Percentiles rank a stretch among this genome's conserved stretches.
phyloP scores from a whole-genome alignment of 2,888 invertebrate genomes.

The Willowsia nigromaculata region DNA sequence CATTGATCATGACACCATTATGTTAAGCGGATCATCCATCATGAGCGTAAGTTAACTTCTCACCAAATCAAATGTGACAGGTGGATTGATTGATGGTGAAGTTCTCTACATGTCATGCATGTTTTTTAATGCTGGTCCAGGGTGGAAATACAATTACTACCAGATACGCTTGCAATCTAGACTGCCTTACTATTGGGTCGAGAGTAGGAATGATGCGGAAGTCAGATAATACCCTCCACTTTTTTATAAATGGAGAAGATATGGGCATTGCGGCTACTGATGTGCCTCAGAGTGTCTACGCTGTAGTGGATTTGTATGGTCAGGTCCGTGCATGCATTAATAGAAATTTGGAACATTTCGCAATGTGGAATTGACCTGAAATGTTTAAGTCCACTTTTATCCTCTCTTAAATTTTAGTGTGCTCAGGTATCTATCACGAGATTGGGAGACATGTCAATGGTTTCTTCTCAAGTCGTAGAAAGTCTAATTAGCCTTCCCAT shows the following conservation, averaged over 20 bases:
- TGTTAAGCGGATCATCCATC: constrained; percentile 93
- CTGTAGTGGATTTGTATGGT: constrained; percentile 90
- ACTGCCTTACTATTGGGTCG: constrained; percentile 88
- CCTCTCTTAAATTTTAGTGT: constrained; percentile 84
- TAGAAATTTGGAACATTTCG: neutral
- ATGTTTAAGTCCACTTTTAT: neutral
- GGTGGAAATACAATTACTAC: constrained; percentile 92
- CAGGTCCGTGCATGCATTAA: constrained; percentile 15
- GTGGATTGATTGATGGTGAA: constrained; percentile 23
- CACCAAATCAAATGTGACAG: constrained; percentile 16
- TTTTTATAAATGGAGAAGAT: constrained; percentile 91
- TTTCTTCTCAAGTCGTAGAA: constrained; percentile 79
- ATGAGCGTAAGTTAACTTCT: constrained; percentile 84
- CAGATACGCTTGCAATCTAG: constrained; percentile 92
- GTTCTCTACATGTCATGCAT: neutral
- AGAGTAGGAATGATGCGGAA: constrained; percentile 93
- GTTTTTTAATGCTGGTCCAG: too few species aligned
- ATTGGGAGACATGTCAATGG: constrained; percentile 79
- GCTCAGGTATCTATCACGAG: constrained; percentile 87
- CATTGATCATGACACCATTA: constrained; percentile 94
- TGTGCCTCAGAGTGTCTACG: constrained; percentile 89
- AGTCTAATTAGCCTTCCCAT: constrained; percentile 81
- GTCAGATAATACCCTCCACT: constrained; percentile 90
- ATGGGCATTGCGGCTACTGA: constrained; percentile 92
- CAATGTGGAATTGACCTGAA: neutral